Percentiles rank a stretch among this genome's conserved stretches.
Evolutionary conservation across 2,113 vertebrate species (phyloP).

Genomic region (Xerus inauris): DNA sequence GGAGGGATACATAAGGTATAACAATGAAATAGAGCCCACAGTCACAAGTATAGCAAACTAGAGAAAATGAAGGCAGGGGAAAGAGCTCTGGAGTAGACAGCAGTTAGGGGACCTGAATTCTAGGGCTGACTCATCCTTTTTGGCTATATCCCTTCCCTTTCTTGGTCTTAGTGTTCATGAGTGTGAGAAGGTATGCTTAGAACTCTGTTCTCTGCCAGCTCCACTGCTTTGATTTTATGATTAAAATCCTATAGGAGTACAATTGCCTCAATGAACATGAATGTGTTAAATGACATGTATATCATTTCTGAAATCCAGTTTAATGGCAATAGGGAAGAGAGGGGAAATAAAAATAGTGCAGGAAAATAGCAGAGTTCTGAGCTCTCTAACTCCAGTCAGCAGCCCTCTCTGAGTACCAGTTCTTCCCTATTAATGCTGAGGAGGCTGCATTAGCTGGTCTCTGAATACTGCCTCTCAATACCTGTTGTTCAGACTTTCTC

Average conservation of each 20-base stretch:
- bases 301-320: slow-evolving; percentile 9
- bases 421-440: neutral
- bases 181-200: neutral
- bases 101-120: neutral
- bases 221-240: neutral
- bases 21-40: neutral
- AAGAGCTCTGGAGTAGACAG: neutral
- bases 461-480: neutral
- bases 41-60: neutral
- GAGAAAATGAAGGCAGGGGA: neutral
- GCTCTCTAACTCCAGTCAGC: neutral
- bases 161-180: neutral
- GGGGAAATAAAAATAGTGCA: neutral
- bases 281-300: neutral
- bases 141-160: neutral
- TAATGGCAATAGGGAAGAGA: neutral
- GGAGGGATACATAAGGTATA: neutral
- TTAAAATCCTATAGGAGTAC: neutral
- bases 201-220: neutral
- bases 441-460: neutral
- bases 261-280: neutral
- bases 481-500: neutral
- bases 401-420: neutral
- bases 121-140: neutral
- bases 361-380: neutral